Evolutionary conservation across 2,888 invertebrate species (phyloP), one percentile per base, ranked within the genome.

Genomic region (Drosophila sordidapex): DNA sequence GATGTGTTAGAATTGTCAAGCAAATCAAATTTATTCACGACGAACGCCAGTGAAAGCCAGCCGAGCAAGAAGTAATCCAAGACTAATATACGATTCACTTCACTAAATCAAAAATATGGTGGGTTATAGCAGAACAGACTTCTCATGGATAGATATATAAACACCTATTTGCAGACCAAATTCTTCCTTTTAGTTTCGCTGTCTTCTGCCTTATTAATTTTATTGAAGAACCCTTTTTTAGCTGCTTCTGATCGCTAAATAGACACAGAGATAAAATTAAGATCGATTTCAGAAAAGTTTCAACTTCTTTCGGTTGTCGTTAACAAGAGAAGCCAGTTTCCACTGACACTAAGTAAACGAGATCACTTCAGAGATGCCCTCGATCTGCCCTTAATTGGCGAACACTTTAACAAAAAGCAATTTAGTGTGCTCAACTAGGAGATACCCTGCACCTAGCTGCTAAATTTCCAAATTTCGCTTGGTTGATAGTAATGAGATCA

Each of bases 1-100:
- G 70, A 61, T 68, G 71, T 52, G 64, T 79, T 71, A 81, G 83
- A 83, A 82, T 77, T 61, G 62, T 66, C 80, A 79, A 60, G 58
- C 43, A 63, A 70, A 69, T 78, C 64, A 52, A 62, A 60, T 53
- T 40, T 63, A 60, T 75, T 48, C 61, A 68, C 67, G 61, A 68
- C 67, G 52, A 68, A 7, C 43, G 21, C 35, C 61, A 63, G 78
- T 75, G 80, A 78, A 79, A 78, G 80, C 71, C 40, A 33, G 25
- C 4, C 11, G 54, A 5, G 31, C 29, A 4, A 36, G 21, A 57
- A 27, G 48, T 15, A 46, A n/a, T n/a, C n/a, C n/a, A 54, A 48
- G 10, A 31, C 31, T 11, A 11, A 27, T 6, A 25, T 25, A n/a
- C 10, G n/a, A 11, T 29, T 27, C 40, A 10, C 40, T 40, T 40